Evolutionary conservation across 2,888 invertebrate species (phyloP), one percentile per base, ranked within the genome.

Genomic region (Hydraecia micacea): DNA sequence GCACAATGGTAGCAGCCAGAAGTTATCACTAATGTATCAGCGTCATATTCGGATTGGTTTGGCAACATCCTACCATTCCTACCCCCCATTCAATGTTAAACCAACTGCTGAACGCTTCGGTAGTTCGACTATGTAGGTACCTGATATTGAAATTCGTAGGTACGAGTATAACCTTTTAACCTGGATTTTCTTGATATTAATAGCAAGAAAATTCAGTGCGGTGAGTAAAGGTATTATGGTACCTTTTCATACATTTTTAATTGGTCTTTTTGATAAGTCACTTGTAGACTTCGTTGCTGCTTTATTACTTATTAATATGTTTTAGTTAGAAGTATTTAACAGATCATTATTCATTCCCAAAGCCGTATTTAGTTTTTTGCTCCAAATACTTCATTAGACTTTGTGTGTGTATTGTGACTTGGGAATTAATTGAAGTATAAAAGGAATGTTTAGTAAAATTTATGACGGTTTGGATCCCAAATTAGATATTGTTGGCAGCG

Each of bases 41-140:
- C 85, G 85, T 91, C 90, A 91, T 92, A 89, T 89, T 90, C 87
- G 77, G 72, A 80, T 79, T 46, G 58, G 83, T 91, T 86, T 84
- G 84, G 92, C 91, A 92, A 92, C 85, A 86, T 92, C 92, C 92
- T 91, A 46, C 67, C 15, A 72, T 70, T 68, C 46, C 71, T 85
- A 87, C 84, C 87, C 88, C 77, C 91, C 80, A 92, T 92, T 91
- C 90, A 92, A 92, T 92, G 91, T 91, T 92, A 92, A 88, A 88
- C 79, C 87, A 91, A 88, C 82, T 87, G 83, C 79, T 79, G 36
- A 69, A 88, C 86, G 86, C 87, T 91, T 75, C 86, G 85, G n/a
- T 89, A 77, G 28, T 68, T 75, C 68, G 49, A 15, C 46, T 36
- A 21, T 55, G 28, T 63, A 71, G 39, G 69, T 70, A 80, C 71